Percentiles rank a stretch among this genome's conserved stretches.
Conservation (phyloP, 2,797 vertebrate genomes). For the Myotis findleyi region DNA sequence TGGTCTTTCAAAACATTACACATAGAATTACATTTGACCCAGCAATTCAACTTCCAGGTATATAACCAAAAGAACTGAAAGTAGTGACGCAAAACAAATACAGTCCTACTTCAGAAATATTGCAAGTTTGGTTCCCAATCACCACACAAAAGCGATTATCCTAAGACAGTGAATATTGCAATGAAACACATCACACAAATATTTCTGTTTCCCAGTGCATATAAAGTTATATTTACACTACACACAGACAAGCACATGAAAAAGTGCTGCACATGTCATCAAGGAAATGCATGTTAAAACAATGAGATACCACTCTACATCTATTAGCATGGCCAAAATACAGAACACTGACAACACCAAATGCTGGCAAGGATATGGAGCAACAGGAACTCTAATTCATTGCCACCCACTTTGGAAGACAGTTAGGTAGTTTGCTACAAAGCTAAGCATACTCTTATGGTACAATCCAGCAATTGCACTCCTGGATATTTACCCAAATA, state of each 20-base stretch:
- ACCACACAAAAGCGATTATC: background rate
- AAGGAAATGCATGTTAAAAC: slow-evolving; percentile 26
- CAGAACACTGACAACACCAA: background rate
- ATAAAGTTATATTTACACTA: background rate
- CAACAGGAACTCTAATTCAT: background rate
- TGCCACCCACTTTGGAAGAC: background rate
- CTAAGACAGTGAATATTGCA: background rate
- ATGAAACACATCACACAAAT: background rate
- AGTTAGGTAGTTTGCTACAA: background rate
- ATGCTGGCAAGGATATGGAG: background rate
- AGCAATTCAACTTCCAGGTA: background rate
- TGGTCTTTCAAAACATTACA: background rate
- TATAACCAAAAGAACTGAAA: background rate
- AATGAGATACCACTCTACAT: background rate
- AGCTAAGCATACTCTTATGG: background rate
- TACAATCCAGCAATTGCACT: background rate
- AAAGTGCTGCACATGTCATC: background rate
- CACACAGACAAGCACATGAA: background rate
- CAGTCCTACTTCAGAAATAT: background rate
- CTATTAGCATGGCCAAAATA: background rate
- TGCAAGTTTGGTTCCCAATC: background rate
- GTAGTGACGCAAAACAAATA: background rate
- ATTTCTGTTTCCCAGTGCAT: background rate
- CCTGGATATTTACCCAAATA: background rate
- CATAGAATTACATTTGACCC: background rate